Evolutionary conservation across 2,797 vertebrate species (phyloP), one percentile per base, ranked within the genome.

Genomic region (Sebastes glaucus): DNA sequence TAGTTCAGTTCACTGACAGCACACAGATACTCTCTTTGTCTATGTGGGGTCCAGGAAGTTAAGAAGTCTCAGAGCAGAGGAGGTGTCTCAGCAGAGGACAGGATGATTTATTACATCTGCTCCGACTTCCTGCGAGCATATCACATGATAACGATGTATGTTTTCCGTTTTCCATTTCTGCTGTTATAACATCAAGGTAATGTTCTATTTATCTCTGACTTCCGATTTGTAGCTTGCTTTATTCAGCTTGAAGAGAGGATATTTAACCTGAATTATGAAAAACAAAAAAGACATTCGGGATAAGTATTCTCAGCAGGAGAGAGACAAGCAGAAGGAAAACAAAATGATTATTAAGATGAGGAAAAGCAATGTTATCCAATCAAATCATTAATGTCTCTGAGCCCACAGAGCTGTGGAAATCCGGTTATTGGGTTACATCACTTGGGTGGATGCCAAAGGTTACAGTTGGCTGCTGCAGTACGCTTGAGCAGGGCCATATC

Each of bases 21-120:
- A 82, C 89, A 90, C 86, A 93, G 87, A 64, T 59, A 0, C 60
- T 78, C 80, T 89, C 77, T 52, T 52, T 90, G 85, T 90, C 83
- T 65, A 73, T 69, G 80, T 70, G 67, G 73, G 69, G 82, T 84
- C 64, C 74, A 82, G 89, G 83, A 88, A 85, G 71, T 87, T 22
- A 49, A 63, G 59, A 79, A 55, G 80, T 82, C 89, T 86, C 82
- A 25, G 68, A 80, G 78, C 81, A 73, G 86, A 84, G 84, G 77
- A 69, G 66, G 65, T 13, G 53, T 86, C 74, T 83, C 71, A 30
- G 8, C 60, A 55, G 70, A 64, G 68, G 64, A 82, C 35, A 57
- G 28, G 79, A 85, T 49, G 60, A 13, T 56, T 77, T 22, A 42
- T 28, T 74, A 85, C 73, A 82, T 84, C 78, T 75, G 75, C 59